Conservation (phyloP, 2,888 invertebrate genomes). For the Priocnemis perturbator region DNA sequence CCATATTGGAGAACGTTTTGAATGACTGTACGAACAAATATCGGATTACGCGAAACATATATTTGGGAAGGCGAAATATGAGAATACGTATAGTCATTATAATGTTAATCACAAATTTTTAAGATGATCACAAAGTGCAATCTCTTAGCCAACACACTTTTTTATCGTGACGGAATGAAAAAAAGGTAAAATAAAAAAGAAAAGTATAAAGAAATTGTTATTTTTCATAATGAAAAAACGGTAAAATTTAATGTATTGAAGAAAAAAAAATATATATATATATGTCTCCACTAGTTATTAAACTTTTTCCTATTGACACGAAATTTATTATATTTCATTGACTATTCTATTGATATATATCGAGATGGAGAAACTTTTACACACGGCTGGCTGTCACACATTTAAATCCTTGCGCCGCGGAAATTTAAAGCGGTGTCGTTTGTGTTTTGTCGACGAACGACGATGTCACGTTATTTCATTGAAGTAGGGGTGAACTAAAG, state of each 20-base stretch:
- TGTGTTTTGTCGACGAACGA: too few species aligned
- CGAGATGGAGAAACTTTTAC: slow-evolving; percentile 20
- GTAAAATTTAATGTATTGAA: slow-evolving; percentile 67
- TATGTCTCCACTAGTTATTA: slow-evolving; percentile 71
- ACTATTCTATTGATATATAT: slow-evolving; percentile 50
- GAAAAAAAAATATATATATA: slow-evolving; percentile 44
- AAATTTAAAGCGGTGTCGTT: slow-evolving; percentile 1
- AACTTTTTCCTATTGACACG: slow-evolving; percentile 67
- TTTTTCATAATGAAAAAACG: slow-evolving; percentile 72
- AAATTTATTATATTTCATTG: slow-evolving; percentile 65
- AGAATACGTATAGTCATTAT: slow-evolving; percentile 55
- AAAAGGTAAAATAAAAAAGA: slow-evolving; percentile 61
- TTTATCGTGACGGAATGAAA: slow-evolving; percentile 70
- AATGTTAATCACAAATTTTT: slow-evolving; percentile 69
- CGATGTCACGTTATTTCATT: too few species aligned
- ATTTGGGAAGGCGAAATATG: slow-evolving; percentile 1
- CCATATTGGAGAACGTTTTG: slow-evolving; percentile 52
- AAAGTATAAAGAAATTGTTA: slow-evolving; percentile 73
- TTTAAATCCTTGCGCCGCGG: slow-evolving; percentile 22
- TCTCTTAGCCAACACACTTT: slow-evolving; percentile 74
- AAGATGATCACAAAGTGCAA: slow-evolving; percentile 75
- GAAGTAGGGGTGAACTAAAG: too few species aligned
- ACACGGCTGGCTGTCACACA: slow-evolving; percentile 20
- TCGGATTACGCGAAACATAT: slow-evolving; percentile 50
- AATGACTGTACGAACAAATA: slow-evolving; percentile 57